These are phyloP conservation scores for Rhynchotus rufescens DNA, from an alignment of 2,797 vertebrate genomes.

Conservation along the genomic window DNA sequence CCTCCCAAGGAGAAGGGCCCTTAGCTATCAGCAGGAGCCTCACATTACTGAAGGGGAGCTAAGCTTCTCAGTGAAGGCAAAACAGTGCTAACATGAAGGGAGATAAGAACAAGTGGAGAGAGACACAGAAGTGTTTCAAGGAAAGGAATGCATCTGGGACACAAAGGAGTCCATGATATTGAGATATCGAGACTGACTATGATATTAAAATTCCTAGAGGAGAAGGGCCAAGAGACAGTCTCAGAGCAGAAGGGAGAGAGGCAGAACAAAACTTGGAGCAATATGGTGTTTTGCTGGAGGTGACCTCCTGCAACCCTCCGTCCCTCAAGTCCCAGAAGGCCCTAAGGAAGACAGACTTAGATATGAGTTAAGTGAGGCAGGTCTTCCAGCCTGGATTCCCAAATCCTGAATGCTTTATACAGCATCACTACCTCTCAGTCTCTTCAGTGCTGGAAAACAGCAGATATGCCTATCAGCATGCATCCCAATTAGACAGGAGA, in stretches of 20 bases:
- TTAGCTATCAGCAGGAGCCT: neutral
- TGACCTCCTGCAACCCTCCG: neutral
- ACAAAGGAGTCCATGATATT: neutral
- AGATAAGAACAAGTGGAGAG: neutral
- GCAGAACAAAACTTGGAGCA: neutral
- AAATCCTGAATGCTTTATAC: neutral
- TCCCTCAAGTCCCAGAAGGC: neutral
- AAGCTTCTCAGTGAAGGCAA: neutral
- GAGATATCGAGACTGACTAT: neutral
- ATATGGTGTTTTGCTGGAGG: neutral
- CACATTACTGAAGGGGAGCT: neutral
- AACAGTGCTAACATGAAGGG: neutral
- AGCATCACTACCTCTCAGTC: neutral
- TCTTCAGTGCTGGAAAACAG: rapidly evolving
- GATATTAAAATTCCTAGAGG: neutral
- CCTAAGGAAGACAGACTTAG: neutral
- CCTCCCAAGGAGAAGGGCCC: neutral
- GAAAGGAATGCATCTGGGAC: neutral
- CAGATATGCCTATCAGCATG: neutral
- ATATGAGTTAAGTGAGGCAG: neutral
- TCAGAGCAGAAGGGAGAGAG: neutral
- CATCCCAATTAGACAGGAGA: neutral
- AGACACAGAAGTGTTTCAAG: neutral
- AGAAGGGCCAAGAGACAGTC: neutral
- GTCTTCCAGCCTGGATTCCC: neutral